phyloP scores from a whole-genome alignment of 2,113 vertebrate genomes.

The Labeo catla region DNA sequence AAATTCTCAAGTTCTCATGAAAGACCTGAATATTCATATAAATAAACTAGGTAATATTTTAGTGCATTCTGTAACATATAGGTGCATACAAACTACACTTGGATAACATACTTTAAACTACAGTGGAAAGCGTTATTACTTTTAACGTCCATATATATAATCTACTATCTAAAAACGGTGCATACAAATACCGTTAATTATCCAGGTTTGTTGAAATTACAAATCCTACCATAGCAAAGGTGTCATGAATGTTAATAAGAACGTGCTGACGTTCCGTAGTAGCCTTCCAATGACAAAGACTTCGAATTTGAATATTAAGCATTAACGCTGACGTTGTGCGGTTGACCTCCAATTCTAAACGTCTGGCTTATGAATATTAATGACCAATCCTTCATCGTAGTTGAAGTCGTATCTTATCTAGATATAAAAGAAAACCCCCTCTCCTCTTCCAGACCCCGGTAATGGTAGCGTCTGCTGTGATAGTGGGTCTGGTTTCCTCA shows the following conservation, averaged over 20 bases:
- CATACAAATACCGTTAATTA: not conserved
- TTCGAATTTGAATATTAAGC: not conserved
- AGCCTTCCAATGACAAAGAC: not conserved
- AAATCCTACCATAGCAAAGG: not conserved
- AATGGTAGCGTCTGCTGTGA: constrained; percentile 70
- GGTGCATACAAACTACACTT: no score
- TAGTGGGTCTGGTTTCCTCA: constrained; percentile 49
- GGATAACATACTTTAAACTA: no score
- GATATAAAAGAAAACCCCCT: constrained; percentile 35
- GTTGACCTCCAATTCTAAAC: not conserved
- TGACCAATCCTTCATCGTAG: constrained; percentile 46
- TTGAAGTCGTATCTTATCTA: no score
- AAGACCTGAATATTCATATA: no score
- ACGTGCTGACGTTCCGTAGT: not conserved
- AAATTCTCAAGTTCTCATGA: no score
- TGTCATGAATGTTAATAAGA: not conserved
- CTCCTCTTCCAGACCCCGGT: constrained; percentile 30
- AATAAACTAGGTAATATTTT: no score
- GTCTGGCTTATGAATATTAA: constrained; percentile 19
- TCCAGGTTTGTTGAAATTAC: not conserved
- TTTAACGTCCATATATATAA: not conserved
- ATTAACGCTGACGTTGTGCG: not conserved
- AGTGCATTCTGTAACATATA: no score
- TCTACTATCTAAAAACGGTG: not conserved
- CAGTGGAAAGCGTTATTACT: not conserved